Conservation (phyloP, 2,797 vertebrate genomes). For the Argentina silus region DNA sequence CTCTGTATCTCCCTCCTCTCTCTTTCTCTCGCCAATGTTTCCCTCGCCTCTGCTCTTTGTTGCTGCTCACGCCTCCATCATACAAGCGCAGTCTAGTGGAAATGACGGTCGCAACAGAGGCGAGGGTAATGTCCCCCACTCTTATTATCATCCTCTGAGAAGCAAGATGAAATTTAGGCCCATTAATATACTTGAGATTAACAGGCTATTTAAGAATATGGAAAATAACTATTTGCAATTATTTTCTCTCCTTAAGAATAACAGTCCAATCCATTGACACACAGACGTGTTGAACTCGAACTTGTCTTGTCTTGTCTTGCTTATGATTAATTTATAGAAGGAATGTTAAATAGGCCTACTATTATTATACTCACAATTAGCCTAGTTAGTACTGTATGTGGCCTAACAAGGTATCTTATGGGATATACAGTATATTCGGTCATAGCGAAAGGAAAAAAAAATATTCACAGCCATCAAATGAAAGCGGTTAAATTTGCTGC, state of each 20-base stretch:
- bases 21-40: conserved; percentile 34
- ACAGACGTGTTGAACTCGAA: neutral
- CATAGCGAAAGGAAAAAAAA: no score
- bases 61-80: conserved; percentile 71
- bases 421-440: no score
- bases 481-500: neutral
- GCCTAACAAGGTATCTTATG: no score
- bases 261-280: neutral
- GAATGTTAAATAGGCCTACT: no score
- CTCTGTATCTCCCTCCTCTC: conserved; percentile 4
- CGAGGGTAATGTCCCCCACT: conserved; percentile 1
- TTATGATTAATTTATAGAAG: no score
- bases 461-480: no score
- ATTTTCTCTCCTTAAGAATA: neutral
- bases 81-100: conserved; percentile 70
- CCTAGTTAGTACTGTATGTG: no score
- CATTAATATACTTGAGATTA: neutral
- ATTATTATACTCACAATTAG: no score
- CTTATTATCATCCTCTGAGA: neutral
- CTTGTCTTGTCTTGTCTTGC: neutral
- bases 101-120: conserved; percentile 14
- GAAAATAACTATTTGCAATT: neutral
- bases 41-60: conserved; percentile 61
- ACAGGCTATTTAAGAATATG: neutral
- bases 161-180: neutral